Percentiles rank a stretch among this genome's conserved stretches.
Evolutionary conservation across 2,797 vertebrate genomes (phyloP).

Genomic region (Melopsittacus undulatus): DNA sequence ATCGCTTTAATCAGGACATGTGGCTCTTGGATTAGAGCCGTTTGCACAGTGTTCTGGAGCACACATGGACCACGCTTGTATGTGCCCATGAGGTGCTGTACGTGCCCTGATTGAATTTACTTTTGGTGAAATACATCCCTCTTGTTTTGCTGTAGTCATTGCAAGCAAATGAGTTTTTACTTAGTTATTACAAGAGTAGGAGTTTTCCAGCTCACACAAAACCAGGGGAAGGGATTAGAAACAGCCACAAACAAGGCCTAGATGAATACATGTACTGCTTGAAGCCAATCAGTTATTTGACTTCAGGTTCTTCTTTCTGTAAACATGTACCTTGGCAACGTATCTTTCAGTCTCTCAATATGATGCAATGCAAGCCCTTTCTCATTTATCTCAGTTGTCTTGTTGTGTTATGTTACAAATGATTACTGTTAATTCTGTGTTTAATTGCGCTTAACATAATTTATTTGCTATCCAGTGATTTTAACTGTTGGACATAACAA

Average conservation of each 20-base stretch:
- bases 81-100: background rate
- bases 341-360: constrained; percentile 31
- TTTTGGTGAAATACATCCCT: background rate
- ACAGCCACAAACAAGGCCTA: background rate
- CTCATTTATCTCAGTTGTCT: constrained; percentile 51
- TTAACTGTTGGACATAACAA: constrained; percentile 62
- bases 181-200: background rate
- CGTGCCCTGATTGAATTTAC: background rate
- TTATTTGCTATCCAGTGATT: constrained; percentile 55
- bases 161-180: background rate
- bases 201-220: background rate
- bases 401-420: constrained; percentile 60
- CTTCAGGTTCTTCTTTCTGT: constrained; percentile 39
- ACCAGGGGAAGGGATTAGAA: background rate
- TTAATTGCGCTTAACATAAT: constrained; percentile 70
- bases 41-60: background rate
- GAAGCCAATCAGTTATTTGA: constrained; percentile 46
- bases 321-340: constrained; percentile 49
- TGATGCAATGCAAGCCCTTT: background rate
- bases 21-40: background rate
- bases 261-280: background rate
- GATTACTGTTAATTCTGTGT: constrained; percentile 61
- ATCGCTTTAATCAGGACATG: fast-evolving
- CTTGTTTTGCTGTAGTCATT: background rate
- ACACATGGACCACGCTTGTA: fast-evolving